Evolutionary conservation across 1,140 invertebrate genomes (phyloP), one percentile per base, ranked within the genome.

Genomic region (Acyrthosiphon pisum): DNA sequence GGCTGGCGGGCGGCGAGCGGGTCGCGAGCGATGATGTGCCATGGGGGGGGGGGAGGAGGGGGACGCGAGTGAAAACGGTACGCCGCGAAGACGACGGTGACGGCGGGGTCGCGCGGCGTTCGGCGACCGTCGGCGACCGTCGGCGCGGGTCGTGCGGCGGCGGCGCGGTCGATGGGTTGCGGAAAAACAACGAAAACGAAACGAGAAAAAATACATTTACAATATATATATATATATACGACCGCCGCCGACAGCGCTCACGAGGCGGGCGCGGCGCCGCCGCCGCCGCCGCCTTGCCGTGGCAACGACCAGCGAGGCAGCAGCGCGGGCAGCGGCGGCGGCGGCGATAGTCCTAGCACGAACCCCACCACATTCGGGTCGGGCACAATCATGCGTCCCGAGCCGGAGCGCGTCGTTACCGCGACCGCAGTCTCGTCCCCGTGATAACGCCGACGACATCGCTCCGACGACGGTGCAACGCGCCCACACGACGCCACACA

Each of bases 341-440:
- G 48, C 35, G 23, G 41, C 88, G 53, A 35, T 46, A 90, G 88
- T 90, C 35, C 26, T 41, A 53, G 88, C 44, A 90, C 56, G 89
- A 60, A 60, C 89, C 89, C 89, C 89, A 90, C 53, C 89, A 68
- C 89, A 56, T 53, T 89, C 87, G 87, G 87, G 87, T 89, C 48
- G 53, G 30, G 37, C 37, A 90, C 89, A 22, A 90, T 76, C 60
- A 76, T 90, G 89, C 53, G 89, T 90, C 56, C 53, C 53, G 41
- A 41, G 53, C 89, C 41, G 84, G 41, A 41, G 53, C 26, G 89
- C 37, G 56, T 22, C 89, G 89, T 90, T 68, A 90, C 37, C 89
- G 56, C 56, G 37, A 68, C 53, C 89, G 89, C 53, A 68, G 89
- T 90, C 53, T 90, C 89, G 89, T 90, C 60, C 14, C 89, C 83